phyloP scores from a whole-genome alignment of 35 echinoderm and acorn worm species.

The Holothuria glaberrima region DNA sequence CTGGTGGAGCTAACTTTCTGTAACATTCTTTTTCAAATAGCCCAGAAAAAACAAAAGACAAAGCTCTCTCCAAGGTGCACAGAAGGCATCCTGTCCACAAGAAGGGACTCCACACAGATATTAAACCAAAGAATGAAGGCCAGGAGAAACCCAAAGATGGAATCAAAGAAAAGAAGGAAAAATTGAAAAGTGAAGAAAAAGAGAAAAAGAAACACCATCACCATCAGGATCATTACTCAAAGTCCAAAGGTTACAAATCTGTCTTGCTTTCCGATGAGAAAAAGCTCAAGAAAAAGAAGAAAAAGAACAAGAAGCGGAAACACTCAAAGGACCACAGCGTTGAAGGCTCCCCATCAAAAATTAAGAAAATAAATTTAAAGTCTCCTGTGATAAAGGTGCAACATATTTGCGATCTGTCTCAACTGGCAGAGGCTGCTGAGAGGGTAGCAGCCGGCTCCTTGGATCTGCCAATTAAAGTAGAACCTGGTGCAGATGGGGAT shows the following conservation, averaged over 20 bases:
- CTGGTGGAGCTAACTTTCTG: too few relatives aligned
- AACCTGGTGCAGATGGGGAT: neutral
- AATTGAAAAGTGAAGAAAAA: neutral
- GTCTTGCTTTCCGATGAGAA: neutral
- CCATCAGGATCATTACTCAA: neutral
- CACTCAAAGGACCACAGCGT: slow-evolving; percentile 4
- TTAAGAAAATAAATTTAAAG: slow-evolving; percentile 1
- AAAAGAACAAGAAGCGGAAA: slow-evolving; percentile 38
- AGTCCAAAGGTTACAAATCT: slow-evolving; percentile 23
- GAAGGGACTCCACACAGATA: slow-evolving; percentile 25
- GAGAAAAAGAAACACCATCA: slow-evolving; percentile 19
- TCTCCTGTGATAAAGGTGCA: slow-evolving; percentile 38
- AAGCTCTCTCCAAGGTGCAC: slow-evolving; percentile 27
- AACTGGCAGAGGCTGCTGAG: slow-evolving; percentile 29
- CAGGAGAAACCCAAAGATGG: neutral
- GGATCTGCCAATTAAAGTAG: neutral
- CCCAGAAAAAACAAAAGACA: slow-evolving; percentile 16
- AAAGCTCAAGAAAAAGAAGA: slow-evolving; percentile 37
- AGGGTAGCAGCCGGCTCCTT: slow-evolving; percentile 7
- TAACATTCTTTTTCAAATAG: neutral
- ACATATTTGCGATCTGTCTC: slow-evolving; percentile 19
- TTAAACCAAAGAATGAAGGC: slow-evolving; percentile 21
- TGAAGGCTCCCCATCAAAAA: neutral
- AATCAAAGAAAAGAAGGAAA: slow-evolving; percentile 10
- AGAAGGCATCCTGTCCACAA: slow-evolving; percentile 46